Evolutionary conservation across 2,888 invertebrate genomes (phyloP).

Genomic region (Phengaris arion): DNA sequence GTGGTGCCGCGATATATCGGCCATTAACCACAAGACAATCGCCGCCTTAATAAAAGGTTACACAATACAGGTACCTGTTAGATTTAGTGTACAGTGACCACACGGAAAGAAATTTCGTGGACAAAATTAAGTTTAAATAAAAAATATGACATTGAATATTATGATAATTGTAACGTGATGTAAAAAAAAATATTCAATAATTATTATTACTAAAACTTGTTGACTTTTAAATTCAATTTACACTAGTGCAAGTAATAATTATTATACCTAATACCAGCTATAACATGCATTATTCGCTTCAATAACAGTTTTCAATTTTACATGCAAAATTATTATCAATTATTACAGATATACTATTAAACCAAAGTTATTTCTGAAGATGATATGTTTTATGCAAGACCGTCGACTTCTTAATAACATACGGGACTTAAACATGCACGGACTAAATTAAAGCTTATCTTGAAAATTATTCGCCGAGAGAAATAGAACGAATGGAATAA

Average conservation of each 20-base stretch:
- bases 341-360: neutral
- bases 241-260: too few species aligned
- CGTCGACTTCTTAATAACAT: constrained; percentile 9
- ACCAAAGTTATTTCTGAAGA: constrained; percentile 5
- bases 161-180: too few species aligned
- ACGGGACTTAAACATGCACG: constrained; percentile 10
- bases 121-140: neutral
- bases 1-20: constrained; percentile 30
- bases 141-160: neutral
- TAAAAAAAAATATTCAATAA: too few species aligned
- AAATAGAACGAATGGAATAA: constrained; percentile 18
- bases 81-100: constrained; percentile 34
- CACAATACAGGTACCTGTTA: constrained; percentile 38
- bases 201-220: too few species aligned
- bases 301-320: neutral
- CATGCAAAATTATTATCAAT: constrained; percentile 1
- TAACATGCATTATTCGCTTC: neutral
- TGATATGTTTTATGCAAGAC: constrained; percentile 3
- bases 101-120: neutral
- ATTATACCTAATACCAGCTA: too few species aligned
- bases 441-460: constrained; percentile 23
- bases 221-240: too few species aligned
- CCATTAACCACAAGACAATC: constrained; percentile 40
- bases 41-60: constrained; percentile 39
- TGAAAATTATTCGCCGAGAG: constrained; percentile 1